Base-by-base conservation (phyloP, 1,140 invertebrate species). In the Gonioctena quinquepunctata region DNA sequence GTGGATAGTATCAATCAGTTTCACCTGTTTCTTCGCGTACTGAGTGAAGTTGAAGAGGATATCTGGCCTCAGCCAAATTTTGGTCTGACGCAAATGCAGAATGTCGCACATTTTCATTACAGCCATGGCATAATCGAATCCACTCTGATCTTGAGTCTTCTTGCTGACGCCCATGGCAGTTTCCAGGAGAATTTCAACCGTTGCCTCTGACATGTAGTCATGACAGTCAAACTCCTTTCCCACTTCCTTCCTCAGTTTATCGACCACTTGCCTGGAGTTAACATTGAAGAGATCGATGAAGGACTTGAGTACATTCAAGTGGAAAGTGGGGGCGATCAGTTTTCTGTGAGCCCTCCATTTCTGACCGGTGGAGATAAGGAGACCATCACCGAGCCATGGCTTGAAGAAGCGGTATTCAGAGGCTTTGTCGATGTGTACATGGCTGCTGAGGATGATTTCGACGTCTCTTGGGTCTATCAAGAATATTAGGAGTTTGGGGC, bases 21-120 rank as follows among this genome's bases (percentile, higher is more conserved):
- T 66, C 26, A 75, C 66, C 69, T 82, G 80, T 18, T 68, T 70
- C 69, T 79, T 76, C 85, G 87, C 79, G 85, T 76, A 91, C 76
- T 92, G 92, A 3, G 93, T 91, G 7, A 92, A 84, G 65, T 91
- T 90, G 85, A 95, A 98, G 0, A 97, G 82, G 71, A 91, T 85
- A 70, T 96, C 91, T 6, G 90, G 89, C 83, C 94, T 90, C 11
- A 96, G 83, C 90, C 94, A 95, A 18, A 96, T 88, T 71, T 90
- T 90, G 13, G 92, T 90, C 74, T 96, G 91, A 73, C 96, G 90
- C n/a, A 91, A 82, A 77, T 94, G 92, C 0, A 94, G 87, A 66
- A 94, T 93, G 70, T 93, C 91, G 74, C 91, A 93, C 88, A 94
- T 93, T 76, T 93, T 92, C 92, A 94, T 94, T 0, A 94, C 92